Percentiles rank a stretch among this genome's conserved stretches.
These are phyloP conservation scores for Onychomys torridus DNA, from an alignment of 2,797 vertebrate species.

Conservation along the genomic window DNA sequence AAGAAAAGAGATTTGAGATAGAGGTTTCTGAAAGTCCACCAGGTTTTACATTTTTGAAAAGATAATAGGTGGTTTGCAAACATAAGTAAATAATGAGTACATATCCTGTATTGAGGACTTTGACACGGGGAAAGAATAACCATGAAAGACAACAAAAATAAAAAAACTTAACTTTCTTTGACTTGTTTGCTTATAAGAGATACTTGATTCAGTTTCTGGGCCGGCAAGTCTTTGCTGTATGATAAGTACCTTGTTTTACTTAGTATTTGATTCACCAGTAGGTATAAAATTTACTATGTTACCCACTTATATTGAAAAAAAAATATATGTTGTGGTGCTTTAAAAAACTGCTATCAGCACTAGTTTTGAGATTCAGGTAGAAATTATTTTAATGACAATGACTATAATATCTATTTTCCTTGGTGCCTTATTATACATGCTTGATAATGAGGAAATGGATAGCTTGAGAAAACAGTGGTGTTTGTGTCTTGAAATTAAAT, in stretches of 20 bases:
- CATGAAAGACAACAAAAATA: neutral
- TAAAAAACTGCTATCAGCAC: neutral
- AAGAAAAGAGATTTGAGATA: neutral
- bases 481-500: neutral
- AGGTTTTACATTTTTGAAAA: neutral
- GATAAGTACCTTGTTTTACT: neutral
- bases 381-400: constrained; percentile 27
- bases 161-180: neutral
- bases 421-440: neutral
- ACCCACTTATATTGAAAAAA: neutral
- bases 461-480: neutral
- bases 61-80: neutral
- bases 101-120: no score
- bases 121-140: neutral
- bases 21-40: neutral
- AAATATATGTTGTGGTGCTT: neutral
- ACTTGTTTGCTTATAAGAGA: neutral
- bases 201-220: neutral
- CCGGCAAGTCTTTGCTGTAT: neutral
- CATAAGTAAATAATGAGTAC: neutral
- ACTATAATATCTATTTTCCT: neutral
- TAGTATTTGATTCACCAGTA: constrained; percentile 1
- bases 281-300: neutral
- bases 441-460: neutral
- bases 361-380: neutral